Evolutionary conservation across 1,140 invertebrate genomes (phyloP), one percentile per base, ranked within the genome.

Genomic region (Brachionus calyciflorus): DNA sequence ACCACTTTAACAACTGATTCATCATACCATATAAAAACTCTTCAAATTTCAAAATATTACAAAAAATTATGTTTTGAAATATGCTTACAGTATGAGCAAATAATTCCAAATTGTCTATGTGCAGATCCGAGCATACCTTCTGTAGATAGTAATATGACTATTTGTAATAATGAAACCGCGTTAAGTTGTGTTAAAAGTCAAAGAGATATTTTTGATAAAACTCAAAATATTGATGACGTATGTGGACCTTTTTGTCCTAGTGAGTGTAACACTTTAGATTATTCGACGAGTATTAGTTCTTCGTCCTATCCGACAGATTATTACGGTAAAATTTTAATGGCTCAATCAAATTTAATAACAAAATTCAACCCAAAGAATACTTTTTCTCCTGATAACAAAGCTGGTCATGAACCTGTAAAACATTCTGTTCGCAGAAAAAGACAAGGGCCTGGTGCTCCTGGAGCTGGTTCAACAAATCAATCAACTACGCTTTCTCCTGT

Each of bases 281-380:
- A 73, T 49, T 33, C 49, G n/a, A 73, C 46, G 17, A 73, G 69
- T 24, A 12, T 49, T 26, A 49, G 49, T 55, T 5, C 21, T 40
- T 33, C 69, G n/a, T 21, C n/a, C 6, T 73, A 73, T 40, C 69
- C 69, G n/a, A 51, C 69, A 14, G n/a, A 49, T 33, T 73, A 73
- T 40, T 73, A 73, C 49, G 69, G 14, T 21, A 26, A 7, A 3
- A 10, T 65, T 17, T 41, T 65, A 21, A 26, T 19, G 10, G 9
- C 3, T 12, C 60, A 65, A 65, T 28, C 12, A 2, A 65, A 65
- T 65, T 14, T 65, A 14, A 44, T 65, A 41, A 19, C 6, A 12
- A 65, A 44, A 24, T 65, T 65, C 21, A 46, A 65, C 30, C 69
- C 69, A n/a, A 10, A 19, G 28, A 33, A 14, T 28, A 5, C 5